A percentile compares a stretch with the other conserved stretches of the same genome.
These are phyloP conservation scores for Acomys russatus DNA, from an alignment of 2,797 vertebrate species.

Conservation along the genomic window DNA sequence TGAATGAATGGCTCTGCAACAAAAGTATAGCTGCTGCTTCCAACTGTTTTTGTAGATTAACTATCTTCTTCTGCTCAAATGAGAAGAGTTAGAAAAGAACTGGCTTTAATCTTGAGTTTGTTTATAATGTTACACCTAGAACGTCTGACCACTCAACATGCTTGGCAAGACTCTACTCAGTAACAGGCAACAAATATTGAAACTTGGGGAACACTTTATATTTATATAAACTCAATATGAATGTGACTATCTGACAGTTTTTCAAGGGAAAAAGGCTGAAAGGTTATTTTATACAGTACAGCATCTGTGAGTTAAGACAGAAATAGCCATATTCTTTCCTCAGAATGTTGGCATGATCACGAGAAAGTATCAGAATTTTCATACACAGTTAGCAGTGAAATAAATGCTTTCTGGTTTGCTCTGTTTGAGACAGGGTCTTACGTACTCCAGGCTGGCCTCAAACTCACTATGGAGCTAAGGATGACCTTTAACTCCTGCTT, in stretches of 20 bases:
- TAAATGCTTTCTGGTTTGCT: not conserved
- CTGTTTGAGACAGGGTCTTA: not conserved
- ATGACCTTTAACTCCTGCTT: not conserved
- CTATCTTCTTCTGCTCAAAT: not conserved
- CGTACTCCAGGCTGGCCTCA: too few relatives aligned
- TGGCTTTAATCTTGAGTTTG: not conserved
- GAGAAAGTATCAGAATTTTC: not conserved
- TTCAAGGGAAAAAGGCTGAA: conserved; percentile 73
- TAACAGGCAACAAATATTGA: conserved; percentile 31
- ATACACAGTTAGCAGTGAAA: not conserved
- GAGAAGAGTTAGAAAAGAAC: conserved; percentile 13
- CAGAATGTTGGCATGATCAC: not conserved
- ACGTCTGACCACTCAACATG: not conserved
- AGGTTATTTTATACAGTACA: conserved; percentile 62
- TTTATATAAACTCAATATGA: conserved; percentile 25
- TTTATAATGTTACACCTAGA: conserved; percentile 9
- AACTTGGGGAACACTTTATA: conserved; percentile 14
- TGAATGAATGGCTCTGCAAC: not conserved
- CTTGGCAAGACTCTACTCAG: conserved; percentile 37
- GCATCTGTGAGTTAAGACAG: conserved; percentile 57
- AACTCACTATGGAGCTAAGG: not conserved
- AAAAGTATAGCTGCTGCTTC: not conserved
- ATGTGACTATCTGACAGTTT: not conserved
- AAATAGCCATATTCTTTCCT: conserved; percentile 62
- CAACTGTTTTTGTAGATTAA: not conserved